Evolutionary conservation across 1,140 invertebrate species (phyloP).

Genomic region (Drosophila novamexicana): DNA sequence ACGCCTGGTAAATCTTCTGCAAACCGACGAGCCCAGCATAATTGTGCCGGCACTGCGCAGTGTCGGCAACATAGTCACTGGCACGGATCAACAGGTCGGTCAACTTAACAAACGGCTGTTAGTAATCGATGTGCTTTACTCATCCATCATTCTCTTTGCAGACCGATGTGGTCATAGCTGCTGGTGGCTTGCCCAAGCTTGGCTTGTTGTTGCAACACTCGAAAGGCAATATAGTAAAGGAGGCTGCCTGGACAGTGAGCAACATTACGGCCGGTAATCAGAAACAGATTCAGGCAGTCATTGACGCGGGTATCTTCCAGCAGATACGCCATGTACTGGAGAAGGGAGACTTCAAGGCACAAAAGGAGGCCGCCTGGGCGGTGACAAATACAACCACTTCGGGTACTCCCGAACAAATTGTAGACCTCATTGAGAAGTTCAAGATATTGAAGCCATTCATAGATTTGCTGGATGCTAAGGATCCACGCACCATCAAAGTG

Average conservation of each 20-base stretch:
- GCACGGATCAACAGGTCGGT: slow-evolving; percentile 89
- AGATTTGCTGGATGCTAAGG: slow-evolving; percentile 91
- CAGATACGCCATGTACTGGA: slow-evolving; percentile 85
- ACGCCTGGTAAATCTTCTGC: slow-evolving; percentile 90
- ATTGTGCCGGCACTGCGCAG: slow-evolving; percentile 95
- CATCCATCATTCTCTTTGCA: slow-evolving; percentile 86
- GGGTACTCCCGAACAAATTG: slow-evolving; percentile 94
- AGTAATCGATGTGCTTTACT: too few species aligned
- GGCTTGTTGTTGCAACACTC: slow-evolving; percentile 89
- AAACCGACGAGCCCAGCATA: slow-evolving; percentile 89
- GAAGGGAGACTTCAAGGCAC: slow-evolving; percentile 97
- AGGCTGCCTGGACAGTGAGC: slow-evolving; percentile 99
- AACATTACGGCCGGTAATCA: slow-evolving; percentile 99
- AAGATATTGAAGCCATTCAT: slow-evolving; percentile 96
- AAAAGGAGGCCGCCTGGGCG: slow-evolving; percentile 99
- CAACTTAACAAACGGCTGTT: not conserved
- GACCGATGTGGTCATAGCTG: slow-evolving; percentile 95
- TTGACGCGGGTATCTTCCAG: slow-evolving; percentile 88
- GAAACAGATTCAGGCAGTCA: slow-evolving; percentile 96
- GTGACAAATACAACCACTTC: slow-evolving; percentile 98
- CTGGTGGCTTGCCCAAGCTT: slow-evolving; percentile 91
- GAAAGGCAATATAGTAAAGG: slow-evolving; percentile 91
- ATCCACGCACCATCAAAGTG: slow-evolving; percentile 91
- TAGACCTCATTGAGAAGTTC: slow-evolving; percentile 90
- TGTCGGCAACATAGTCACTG: slow-evolving; percentile 95